Conservation (phyloP, 2,888 invertebrate genomes). For the Argyresthia goedartella region DNA sequence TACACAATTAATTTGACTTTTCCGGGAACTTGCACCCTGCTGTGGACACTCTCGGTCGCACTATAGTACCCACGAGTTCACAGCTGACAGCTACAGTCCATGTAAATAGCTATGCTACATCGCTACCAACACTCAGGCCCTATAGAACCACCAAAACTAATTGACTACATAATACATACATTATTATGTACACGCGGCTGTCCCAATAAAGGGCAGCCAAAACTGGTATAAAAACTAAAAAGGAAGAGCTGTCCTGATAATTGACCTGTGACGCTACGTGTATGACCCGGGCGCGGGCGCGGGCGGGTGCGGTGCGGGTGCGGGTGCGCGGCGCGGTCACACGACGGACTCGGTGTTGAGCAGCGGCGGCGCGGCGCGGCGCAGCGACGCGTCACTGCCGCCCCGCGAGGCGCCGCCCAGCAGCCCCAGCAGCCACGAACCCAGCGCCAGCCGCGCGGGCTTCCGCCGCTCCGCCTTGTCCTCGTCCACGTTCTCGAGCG, state of each 20-base stretch:
- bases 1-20: not conserved
- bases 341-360: constrained; percentile 64
- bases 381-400: constrained; percentile 66
- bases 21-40: not conserved
- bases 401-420: constrained; percentile 79
- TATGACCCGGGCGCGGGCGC: not conserved
- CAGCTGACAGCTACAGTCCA: too few species aligned
- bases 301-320: not conserved
- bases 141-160: too few species aligned
- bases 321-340: constrained; percentile 22
- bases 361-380: constrained; percentile 55
- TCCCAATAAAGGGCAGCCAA: too few species aligned
- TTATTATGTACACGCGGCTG: too few species aligned
- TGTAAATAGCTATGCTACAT: too few species aligned
- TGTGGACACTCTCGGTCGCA: too few species aligned
- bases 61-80: too few species aligned
- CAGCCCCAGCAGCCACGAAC: constrained; percentile 82
- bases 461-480: constrained; percentile 60
- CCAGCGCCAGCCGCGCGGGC: constrained; percentile 76
- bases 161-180: too few species aligned
- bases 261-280: too few species aligned
- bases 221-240: not conserved
- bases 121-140: too few species aligned
- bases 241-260: too few species aligned
- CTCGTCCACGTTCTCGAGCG: constrained; percentile 77